Evolutionary conservation across 1,140 invertebrate species (phyloP).

Genomic region (Aphis gossypii): DNA sequence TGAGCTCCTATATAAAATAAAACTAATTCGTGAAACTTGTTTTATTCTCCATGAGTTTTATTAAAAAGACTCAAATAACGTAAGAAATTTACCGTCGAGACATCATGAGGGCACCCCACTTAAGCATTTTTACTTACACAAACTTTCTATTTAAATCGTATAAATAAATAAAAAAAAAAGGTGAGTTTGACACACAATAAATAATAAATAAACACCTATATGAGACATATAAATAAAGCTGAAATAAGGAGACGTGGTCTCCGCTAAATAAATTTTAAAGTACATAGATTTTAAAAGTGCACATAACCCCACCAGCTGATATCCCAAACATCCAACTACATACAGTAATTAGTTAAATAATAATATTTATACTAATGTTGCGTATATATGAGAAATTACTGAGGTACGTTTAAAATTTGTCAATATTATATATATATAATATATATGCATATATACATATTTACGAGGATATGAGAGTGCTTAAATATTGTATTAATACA

Average conservation of each 20-base stretch:
- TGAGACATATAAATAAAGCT: neutral
- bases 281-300: neutral
- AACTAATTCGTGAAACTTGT: neutral
- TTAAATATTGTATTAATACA: neutral
- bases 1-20: neutral
- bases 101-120: neutral
- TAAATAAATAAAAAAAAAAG: neutral
- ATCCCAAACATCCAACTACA: neutral
- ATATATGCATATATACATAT: neutral
- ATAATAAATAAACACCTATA: neutral
- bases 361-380: neutral
- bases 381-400: neutral
- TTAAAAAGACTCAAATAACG: neutral
- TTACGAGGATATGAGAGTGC: neutral
- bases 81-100: neutral
- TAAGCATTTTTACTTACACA: neutral
- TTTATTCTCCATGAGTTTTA: neutral
- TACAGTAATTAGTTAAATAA: neutral
- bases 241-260: neutral
- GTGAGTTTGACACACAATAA: neutral
- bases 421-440: neutral
- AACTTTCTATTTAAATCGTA: neutral
- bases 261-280: neutral
- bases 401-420: neutral
- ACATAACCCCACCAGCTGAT: neutral